A percentile compares a stretch with the other conserved stretches of the same genome.
Evolutionary conservation across 1,140 invertebrate genomes (phyloP).

Genomic region (Vanessa tameamea): DNA sequence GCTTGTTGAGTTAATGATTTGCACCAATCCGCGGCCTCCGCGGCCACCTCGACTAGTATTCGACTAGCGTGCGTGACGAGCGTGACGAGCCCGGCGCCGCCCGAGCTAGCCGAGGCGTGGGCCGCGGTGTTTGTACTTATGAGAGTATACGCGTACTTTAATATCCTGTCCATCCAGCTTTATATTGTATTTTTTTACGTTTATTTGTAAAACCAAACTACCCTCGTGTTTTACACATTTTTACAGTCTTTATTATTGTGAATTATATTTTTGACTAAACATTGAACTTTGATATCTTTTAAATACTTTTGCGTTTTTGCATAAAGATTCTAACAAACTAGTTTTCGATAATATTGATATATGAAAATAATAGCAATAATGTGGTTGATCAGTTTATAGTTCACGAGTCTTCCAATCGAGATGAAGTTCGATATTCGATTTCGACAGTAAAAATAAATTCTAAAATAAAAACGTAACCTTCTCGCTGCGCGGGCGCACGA

Average conservation of each 20-base stretch:
- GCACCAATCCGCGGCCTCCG: not conserved
- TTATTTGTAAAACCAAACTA: not conserved
- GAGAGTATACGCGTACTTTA: slow-evolving; percentile 11
- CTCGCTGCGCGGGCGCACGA: not conserved
- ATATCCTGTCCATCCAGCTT: slow-evolving; percentile 3
- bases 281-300: not conserved
- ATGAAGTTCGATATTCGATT: slow-evolving; percentile 5
- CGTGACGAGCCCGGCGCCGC: not conserved
- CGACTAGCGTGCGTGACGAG: slow-evolving; percentile 4
- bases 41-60: slow-evolving; percentile 18
- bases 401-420: slow-evolving; percentile 3
- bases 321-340: not conserved
- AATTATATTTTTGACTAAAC: slow-evolving; percentile 1
- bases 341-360: slow-evolving; percentile 6
- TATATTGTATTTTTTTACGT: slow-evolving; percentile 9
- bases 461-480: slow-evolving; percentile 8
- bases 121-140: not conserved
- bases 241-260: not conserved
- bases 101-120: not conserved
- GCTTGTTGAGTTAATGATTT: not conserved
- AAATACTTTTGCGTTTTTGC: not conserved
- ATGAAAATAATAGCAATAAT: slow-evolving; percentile 13
- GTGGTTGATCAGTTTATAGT: not conserved
- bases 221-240: slow-evolving; percentile 1
- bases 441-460: not conserved